phyloP scores from a whole-genome alignment of 2,113 vertebrate species.

The Helogale parvula region DNA sequence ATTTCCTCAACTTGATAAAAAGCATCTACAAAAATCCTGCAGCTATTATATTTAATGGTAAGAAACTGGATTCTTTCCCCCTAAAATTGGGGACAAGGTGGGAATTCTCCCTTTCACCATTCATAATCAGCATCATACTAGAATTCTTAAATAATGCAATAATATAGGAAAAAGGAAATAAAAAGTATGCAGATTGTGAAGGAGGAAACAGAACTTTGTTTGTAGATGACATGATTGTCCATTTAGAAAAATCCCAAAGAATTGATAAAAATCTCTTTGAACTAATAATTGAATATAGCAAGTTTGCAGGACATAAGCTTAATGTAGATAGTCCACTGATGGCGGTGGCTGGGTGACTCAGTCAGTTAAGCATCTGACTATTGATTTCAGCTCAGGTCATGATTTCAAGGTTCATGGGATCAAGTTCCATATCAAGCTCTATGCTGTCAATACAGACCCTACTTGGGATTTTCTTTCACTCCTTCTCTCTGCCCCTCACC shows the following conservation, averaged over 20 bases:
- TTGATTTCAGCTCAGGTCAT: too few species aligned
- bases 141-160: background rate
- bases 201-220: background rate
- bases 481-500: too few species aligned
- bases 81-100: background rate
- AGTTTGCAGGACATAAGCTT: background rate
- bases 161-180: background rate
- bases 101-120: background rate
- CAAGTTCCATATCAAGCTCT: too few species aligned
- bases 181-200: background rate
- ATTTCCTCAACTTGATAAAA: background rate
- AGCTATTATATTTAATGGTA: background rate
- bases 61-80: background rate
- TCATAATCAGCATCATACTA: background rate
- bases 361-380: too few species aligned
- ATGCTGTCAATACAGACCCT: too few species aligned
- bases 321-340: background rate
- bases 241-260: background rate
- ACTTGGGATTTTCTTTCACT: too few species aligned
- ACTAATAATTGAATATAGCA: background rate
- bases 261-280: background rate
- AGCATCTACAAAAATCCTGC: background rate
- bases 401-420: too few species aligned
- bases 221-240: background rate
- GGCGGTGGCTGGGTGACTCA: too few species aligned